phyloP scores from a whole-genome alignment of 2,113 vertebrate genomes.

The Pseudolaguvia tuberculata region DNA sequence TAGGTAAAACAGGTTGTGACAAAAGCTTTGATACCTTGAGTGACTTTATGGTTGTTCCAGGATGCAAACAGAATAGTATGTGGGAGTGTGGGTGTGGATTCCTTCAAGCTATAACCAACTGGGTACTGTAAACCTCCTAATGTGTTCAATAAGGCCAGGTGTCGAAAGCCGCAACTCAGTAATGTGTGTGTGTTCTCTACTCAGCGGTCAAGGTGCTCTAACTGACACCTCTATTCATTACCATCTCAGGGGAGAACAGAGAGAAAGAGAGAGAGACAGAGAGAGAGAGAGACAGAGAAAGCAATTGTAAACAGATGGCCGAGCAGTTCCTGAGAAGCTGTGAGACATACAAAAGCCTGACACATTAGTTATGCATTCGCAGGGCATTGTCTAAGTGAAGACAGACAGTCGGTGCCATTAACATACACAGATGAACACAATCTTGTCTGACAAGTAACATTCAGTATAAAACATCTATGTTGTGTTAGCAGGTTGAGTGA shows the following conservation, averaged over 20 bases:
- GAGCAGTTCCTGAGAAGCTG: constrained; percentile 40
- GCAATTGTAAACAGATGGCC: constrained; percentile 33
- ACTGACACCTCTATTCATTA: constrained; percentile 54
- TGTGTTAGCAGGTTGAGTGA: constrained; percentile 36
- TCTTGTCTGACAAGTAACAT: constrained; percentile 41
- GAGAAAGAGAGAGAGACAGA: constrained; percentile 14
- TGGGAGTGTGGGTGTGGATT: constrained; percentile 24
- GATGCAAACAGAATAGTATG: background rate
- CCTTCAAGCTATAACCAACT: constrained; percentile 28
- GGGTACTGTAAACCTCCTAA: constrained; percentile 40
- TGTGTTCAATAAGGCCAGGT: constrained; percentile 45
- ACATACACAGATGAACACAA: constrained; percentile 32
- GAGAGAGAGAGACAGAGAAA: constrained; percentile 12
- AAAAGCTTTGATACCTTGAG: background rate
- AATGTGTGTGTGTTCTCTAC: constrained; percentile 49
- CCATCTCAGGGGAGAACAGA: constrained; percentile 49
- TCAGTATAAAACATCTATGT: constrained; percentile 39
- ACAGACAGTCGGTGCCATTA: constrained; percentile 41
- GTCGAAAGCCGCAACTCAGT: constrained; percentile 47
- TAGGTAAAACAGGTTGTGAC: constrained; percentile 5
- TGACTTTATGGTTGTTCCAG: constrained; percentile 7
- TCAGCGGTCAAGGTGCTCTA: constrained; percentile 47
- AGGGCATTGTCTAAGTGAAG: constrained; percentile 37
- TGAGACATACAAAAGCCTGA: constrained; percentile 38
- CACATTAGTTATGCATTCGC: constrained; percentile 44